Evolutionary conservation across 2,888 invertebrate genomes (phyloP).

Genomic region (Lochmaea crataegi): DNA sequence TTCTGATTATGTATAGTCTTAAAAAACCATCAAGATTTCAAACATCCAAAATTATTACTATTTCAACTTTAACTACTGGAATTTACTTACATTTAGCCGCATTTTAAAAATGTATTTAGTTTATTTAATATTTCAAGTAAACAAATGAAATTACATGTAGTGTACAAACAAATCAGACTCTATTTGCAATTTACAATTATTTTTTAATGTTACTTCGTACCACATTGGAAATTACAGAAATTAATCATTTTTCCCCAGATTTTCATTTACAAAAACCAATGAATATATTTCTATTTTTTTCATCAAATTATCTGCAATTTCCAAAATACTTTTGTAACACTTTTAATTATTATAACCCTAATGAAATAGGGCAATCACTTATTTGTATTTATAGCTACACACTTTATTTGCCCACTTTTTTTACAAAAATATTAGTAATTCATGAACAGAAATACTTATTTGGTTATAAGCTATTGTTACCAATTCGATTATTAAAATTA

Average conservation of each 20-base stretch:
- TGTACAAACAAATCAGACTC: neutral
- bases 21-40: neutral
- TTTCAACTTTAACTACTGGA: slow-evolving; percentile 11
- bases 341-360: neutral
- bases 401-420: neutral
- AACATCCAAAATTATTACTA: slow-evolving; percentile 5
- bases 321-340: neutral
- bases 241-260: neutral
- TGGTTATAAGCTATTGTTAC: neutral
- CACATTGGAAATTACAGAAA: neutral
- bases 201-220: neutral
- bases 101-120: neutral
- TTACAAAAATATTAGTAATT: neutral
- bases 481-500: neutral
- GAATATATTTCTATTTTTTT: neutral
- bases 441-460: neutral
- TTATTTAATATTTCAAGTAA: neutral
- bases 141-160: neutral
- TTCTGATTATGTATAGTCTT: neutral
- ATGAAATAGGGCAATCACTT: neutral
- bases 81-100: neutral
- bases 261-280: neutral
- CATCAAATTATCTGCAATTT: neutral
- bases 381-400: neutral
- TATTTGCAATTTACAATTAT: neutral